Evolutionary conservation across 2,888 invertebrate genomes (phyloP), one percentile per base, ranked within the genome.

Genomic region (Heliconius charithonia): DNA sequence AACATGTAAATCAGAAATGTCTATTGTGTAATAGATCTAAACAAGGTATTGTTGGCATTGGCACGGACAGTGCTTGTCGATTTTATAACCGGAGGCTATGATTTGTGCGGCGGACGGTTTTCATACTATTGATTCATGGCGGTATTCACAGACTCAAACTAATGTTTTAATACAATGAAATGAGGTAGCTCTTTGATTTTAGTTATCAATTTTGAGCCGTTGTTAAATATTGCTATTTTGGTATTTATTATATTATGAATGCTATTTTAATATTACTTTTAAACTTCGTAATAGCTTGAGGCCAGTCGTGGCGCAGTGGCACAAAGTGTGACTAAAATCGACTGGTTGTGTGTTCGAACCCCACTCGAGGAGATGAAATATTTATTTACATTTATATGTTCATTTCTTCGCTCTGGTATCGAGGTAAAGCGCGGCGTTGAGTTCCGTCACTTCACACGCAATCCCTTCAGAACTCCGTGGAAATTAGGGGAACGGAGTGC

Each of bases 61-160:
- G 69, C 37, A 45, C 74, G 63, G 77, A 77, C 79, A 80, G 71
- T n/a, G 74, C 70, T 77, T 77, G 79, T 76, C 79, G 70, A 71
- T 67, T 70, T 25, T 74, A 69, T 73, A 70, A 79, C 73, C 69
- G 76, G 76, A 29, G 51, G 72, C 79, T 74, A 76, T 80, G 79
- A 77, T 80, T 80, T 80, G 75, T 77, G 71, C 70, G 71, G 70
- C 76, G 65, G 71, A 65, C 70, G 79, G 71, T 45, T 77, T 80
- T 80, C 79, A 77, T 71, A 63, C 76, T 66, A 71, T 71, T 75
- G 77, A 80, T 75, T 77, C 71, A 77, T 80, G 77, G 56, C 59
- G 71, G 29, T 80, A 77, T 77, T 77, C 70, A 77, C 70, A 62
- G 75, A 51, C 70, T 77, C 77, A 66, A 80, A 77, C 74, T 77